phyloP scores from a whole-genome alignment of 2,797 vertebrate genomes.

The Dromococcyx pavoninus region DNA sequence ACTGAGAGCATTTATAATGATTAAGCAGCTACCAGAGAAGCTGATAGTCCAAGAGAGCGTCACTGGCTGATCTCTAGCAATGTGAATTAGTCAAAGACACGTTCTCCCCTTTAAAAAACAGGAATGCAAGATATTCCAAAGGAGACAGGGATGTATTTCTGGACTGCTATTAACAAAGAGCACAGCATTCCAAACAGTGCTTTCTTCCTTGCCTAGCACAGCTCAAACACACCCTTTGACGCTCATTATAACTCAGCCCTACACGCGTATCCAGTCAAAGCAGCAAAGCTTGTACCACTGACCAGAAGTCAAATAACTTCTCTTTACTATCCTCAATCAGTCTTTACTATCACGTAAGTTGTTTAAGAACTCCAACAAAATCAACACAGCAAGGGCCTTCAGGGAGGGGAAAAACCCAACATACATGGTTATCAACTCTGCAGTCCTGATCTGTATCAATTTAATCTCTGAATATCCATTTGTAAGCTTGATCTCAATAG shows the following conservation, averaged over 20 bases:
- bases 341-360: not conserved
- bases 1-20: not conserved
- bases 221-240: not conserved
- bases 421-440: not conserved
- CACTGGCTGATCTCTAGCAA: not conserved
- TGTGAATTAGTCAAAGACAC: not conserved
- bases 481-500: not conserved
- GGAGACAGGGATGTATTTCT: not conserved
- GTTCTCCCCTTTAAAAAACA: not conserved
- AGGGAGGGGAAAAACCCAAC: not conserved
- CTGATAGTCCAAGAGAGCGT: not conserved
- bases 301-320: not conserved
- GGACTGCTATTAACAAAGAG: not conserved
- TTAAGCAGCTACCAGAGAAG: not conserved
- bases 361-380: not conserved
- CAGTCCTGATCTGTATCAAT: not conserved
- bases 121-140: not conserved
- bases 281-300: not conserved
- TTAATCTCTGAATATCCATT: not conserved
- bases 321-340: no score
- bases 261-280: not conserved
- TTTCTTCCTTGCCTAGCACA: not conserved
- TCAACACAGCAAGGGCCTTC: not conserved
- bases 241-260: not conserved
- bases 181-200: not conserved